phyloP scores from a whole-genome alignment of 2,888 invertebrate species.

The Carterocephalus palaemon region DNA sequence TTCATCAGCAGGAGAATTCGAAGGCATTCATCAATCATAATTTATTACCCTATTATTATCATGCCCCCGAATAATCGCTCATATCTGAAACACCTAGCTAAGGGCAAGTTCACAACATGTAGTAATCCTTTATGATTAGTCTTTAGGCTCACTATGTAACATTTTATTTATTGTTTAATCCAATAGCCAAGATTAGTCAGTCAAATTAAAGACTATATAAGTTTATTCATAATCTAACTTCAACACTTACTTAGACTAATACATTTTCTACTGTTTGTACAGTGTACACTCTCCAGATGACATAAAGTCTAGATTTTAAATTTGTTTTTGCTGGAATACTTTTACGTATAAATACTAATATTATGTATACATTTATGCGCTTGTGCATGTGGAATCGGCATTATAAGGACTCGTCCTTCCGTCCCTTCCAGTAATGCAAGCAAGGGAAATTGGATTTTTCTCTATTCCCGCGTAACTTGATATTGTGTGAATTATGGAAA shows the following conservation, averaged over 20 bases:
- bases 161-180: too few species aligned
- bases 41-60: slow-evolving; percentile 74
- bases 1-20: slow-evolving; percentile 31
- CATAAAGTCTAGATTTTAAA: too few species aligned
- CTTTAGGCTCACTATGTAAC: not conserved
- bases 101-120: slow-evolving; percentile 41
- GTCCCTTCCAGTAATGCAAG: slow-evolving; percentile 63
- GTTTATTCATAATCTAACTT: too few species aligned
- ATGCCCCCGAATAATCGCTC: slow-evolving; percentile 70
- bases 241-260: too few species aligned
- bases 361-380: too few species aligned
- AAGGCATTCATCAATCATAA: slow-evolving; percentile 72
- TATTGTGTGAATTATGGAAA: slow-evolving; percentile 78
- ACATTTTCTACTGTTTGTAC: too few species aligned
- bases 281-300: too few species aligned
- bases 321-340: too few species aligned
- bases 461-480: slow-evolving; percentile 73
- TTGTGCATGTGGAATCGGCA: slow-evolving; percentile 39
- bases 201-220: too few species aligned
- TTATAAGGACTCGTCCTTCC: slow-evolving; percentile 36
- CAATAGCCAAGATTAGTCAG: too few species aligned
- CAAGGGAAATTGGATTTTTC: slow-evolving; percentile 76
- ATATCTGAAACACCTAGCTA: slow-evolving; percentile 72
- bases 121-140: not conserved
- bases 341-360: too few species aligned